Evolutionary conservation across 2,797 vertebrate genomes (phyloP), one percentile per base, ranked within the genome.

Genomic region (Geotrypetes seraphini): DNA sequence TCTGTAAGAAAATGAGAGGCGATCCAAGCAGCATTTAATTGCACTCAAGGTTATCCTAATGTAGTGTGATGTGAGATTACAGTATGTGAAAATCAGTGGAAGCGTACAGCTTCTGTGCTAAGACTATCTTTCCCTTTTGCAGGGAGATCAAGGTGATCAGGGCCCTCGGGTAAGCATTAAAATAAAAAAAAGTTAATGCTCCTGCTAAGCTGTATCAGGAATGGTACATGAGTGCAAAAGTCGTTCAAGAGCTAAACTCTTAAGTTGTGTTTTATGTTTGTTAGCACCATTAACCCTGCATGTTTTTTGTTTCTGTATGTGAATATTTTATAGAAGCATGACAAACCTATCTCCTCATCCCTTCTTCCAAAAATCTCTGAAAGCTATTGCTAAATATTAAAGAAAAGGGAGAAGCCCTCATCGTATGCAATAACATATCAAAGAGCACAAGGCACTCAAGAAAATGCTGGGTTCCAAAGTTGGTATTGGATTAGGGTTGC

Each of bases 101-200:
- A 44, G 60, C 60, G 59, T 34, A 45, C 57, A 52, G 43, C 57
- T 37, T 60, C 62, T 63, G 59, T 75, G 59, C 69, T 84, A 71
- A 78, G 66, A 54, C 63, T 76, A 47, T 71, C 64, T 79, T 79
- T 67, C 69, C 70, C 63, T 65, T 78, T 78, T 73, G 43, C 82
- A 99, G 96, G 96, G 96, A 70, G 96, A 99, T 87, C 92, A 97
- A 88, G 96, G 96, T 52, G 93, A 99, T 81, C 93, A 97, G 77
- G 94, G 96, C 67, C 94, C 96, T 51, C 90, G 96, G 94, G 96
- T 99, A 96, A 87, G 96, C 72, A 71, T 69, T 66, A 60, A 63
- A 71, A 71, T n/a, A n/a, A n/a, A n/a, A n/a, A n/a, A n/a, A n/a
- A n/a, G n/a, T n/a, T n/a, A n/a, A 33, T 55, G 45, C 49, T 57